phyloP scores from a whole-genome alignment of 2,888 invertebrate species.

The Scelioninae gen. 1 region DNA sequence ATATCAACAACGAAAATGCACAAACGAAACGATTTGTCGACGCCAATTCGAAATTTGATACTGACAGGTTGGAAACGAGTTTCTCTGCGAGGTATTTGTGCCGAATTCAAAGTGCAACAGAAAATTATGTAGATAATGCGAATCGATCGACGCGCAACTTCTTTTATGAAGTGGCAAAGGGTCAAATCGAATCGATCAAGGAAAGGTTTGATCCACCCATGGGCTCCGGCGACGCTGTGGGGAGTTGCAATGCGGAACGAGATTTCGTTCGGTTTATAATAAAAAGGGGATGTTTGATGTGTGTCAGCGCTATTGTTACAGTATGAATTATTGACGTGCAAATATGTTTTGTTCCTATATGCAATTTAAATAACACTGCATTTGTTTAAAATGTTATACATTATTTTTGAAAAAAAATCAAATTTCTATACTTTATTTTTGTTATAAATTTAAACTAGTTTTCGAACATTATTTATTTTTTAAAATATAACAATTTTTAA shows the following conservation, averaged over 20 bases:
- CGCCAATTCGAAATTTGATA: slow-evolving; percentile 29
- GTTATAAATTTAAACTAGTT: too few relatives aligned
- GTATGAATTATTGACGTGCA: slow-evolving; percentile 21
- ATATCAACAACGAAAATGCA: background rate
- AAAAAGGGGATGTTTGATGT: slow-evolving; percentile 43
- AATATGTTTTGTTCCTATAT: background rate
- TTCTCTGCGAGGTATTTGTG: background rate
- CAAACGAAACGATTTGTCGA: slow-evolving; percentile 31
- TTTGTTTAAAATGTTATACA: too few relatives aligned
- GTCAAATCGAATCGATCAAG: slow-evolving; percentile 72
- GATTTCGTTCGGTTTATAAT: slow-evolving; percentile 29
- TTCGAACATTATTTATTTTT: too few relatives aligned
- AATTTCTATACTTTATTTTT: slow-evolving; percentile 4
- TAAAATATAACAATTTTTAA: too few relatives aligned
- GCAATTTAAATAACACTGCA: too few relatives aligned
- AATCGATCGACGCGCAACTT: slow-evolving; percentile 20
- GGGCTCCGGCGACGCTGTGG: slow-evolving; percentile 69
- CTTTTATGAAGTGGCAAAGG: slow-evolving; percentile 69
- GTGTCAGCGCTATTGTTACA: slow-evolving; percentile 29
- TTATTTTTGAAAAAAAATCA: background rate
- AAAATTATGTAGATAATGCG: slow-evolving; percentile 37
- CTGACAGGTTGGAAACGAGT: slow-evolving; percentile 30
- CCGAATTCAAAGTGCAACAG: slow-evolving; percentile 33
- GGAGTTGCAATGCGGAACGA: slow-evolving; percentile 51
- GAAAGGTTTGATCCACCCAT: slow-evolving; percentile 65